Base-by-base conservation (phyloP, 1,140 invertebrate species). In the Bombus cullumanus region DNA sequence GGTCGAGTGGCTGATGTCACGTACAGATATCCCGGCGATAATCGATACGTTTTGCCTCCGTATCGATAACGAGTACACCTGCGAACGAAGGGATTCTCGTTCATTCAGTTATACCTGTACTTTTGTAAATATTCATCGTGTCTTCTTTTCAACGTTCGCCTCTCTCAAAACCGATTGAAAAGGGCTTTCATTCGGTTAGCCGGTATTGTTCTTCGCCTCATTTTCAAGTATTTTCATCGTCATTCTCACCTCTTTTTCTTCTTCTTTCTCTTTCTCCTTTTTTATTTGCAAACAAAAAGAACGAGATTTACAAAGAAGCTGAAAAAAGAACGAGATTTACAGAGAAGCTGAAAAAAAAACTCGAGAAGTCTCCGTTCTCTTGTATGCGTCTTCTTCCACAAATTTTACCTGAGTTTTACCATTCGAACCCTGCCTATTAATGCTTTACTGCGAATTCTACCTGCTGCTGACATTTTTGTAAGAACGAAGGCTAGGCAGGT, bases 391-490 rank as follows among this genome's bases (percentile, higher is more conserved):
- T 31, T 68, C 78, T 75, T 81, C 59, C 28, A 57, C 3, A 31
- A 10, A 18, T 13, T 62, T 57, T 85, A 85, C 83, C 76, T 80
- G 83, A 66, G 53, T 41, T 53, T 72, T 73, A 72, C 9, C 15
- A 8, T 25, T 15, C 25, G 41, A 28, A 39, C 28, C 59, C 37
- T 69, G 57, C 64, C 31, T 80, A 64, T 69, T 88, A 71, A 68
- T 66, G 47, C 72, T 78, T 79, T 59, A 69, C 68, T 66, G 62
- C 74, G 15, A 81, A 81, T 81, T 18, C 62, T 89, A 89, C 87
- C 88, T 86, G 83, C 69, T 41, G 41, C 8, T 64, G 34, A 83
- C 80, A 83, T 66, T 62, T 53, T 86, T 68, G 59, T 82, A 59
- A 81, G 64, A 88, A 79, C 53, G 41, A 18, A 37, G 15, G 6